These are phyloP conservation scores for Dioctria rufipes DNA, from an alignment of 2,888 invertebrate species.

Conservation along the genomic window DNA sequence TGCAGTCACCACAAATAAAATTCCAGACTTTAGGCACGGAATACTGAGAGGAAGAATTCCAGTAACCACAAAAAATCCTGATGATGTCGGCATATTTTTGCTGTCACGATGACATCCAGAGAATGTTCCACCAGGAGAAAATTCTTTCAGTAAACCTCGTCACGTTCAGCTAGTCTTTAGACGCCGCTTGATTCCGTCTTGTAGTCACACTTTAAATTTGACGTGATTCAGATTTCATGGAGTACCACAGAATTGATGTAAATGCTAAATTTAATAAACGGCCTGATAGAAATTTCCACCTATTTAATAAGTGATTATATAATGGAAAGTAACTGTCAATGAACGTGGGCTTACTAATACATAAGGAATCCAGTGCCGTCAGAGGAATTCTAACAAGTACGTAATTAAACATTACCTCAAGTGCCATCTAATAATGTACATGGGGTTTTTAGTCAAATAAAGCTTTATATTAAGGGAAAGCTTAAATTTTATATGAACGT, in stretches of 20 bases:
- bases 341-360: too few relatives aligned
- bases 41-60: constrained; percentile 32
- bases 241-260: neutral
- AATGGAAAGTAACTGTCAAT: too few relatives aligned
- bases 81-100: constrained; percentile 47
- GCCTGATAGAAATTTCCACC: neutral
- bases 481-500: too few relatives aligned
- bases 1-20: constrained; percentile 52
- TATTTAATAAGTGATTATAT: too few relatives aligned
- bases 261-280: constrained; percentile 36
- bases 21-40: constrained; percentile 35
- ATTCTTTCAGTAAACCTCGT: constrained; percentile 41
- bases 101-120: constrained; percentile 30
- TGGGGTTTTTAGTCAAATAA: too few relatives aligned
- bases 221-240: constrained; percentile 28
- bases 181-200: constrained; percentile 42
- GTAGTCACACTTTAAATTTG: constrained; percentile 34
- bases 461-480: too few relatives aligned
- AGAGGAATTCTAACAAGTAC: too few relatives aligned
- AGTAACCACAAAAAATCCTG: constrained; percentile 37
- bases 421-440: too few relatives aligned
- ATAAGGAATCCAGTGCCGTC: too few relatives aligned
- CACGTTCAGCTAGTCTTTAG: constrained; percentile 35
- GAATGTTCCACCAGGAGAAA: neutral
- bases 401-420: too few relatives aligned